Conservation (phyloP, 2,888 invertebrate genomes). For the Melolontha melolontha region DNA sequence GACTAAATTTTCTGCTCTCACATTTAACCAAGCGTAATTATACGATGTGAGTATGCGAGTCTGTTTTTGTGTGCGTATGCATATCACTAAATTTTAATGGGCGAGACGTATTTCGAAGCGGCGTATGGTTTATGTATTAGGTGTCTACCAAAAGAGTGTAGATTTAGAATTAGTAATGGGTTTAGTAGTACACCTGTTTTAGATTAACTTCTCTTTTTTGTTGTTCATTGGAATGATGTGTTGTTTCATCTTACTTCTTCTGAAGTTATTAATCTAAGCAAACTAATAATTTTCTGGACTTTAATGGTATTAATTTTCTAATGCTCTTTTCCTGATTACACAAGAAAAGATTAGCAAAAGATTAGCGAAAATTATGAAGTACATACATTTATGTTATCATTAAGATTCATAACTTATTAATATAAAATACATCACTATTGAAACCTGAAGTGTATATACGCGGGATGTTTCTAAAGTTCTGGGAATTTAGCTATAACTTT, state of each 20-base stretch:
- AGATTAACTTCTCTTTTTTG: not conserved
- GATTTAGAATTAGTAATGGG: not conserved
- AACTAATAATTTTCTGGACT: not conserved
- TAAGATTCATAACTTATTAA: no score
- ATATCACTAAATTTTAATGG: not conserved
- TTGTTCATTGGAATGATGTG: not conserved
- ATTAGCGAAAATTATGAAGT: no score
- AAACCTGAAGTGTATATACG: no score
- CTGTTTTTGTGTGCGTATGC: not conserved
- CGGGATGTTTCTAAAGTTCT: no score
- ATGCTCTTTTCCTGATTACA: not conserved
- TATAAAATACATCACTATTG: no score
- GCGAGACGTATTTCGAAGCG: no score
- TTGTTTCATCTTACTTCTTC: not conserved
- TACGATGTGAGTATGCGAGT: constrained; percentile 13
- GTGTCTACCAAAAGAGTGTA: no score
- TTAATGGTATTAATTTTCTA: not conserved
- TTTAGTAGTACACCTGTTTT: constrained; percentile 4
- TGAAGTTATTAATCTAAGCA: not conserved
- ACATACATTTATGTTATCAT: no score
- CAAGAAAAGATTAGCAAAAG: not conserved
- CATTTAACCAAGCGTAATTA: constrained; percentile 26
- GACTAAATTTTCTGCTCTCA: constrained; percentile 25
- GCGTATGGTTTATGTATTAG: no score
- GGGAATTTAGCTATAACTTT: no score